Base-by-base conservation (phyloP, 2,113 vertebrate species). In the Ceuthmochares aereus region DNA sequence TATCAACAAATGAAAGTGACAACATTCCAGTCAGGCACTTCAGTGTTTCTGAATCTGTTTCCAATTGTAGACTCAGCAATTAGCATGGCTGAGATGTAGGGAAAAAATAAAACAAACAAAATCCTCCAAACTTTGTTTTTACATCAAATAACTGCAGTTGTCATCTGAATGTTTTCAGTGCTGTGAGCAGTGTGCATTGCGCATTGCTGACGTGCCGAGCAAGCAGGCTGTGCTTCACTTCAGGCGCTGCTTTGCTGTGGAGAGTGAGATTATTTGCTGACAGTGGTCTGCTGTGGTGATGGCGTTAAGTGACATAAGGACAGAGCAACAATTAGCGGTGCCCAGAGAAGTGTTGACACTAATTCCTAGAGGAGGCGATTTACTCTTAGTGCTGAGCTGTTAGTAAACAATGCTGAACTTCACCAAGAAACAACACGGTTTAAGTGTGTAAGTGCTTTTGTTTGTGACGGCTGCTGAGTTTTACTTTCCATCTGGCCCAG, bases 401-500 rank as follows among this genome's bases (percentile, higher is more conserved):
- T 96, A 96, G 43, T 90, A 96, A 97, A 96, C 87, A 95, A 74
- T 60, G 45, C 58, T 74, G 56, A 92, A 84, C 68, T 95, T 83
- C 68, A 68, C 56, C 42, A 7, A 80, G 59, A 56, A 94, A 56
- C 87, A 93, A 18, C 64, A 60, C 85, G 79, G 77, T 69, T 94
- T 90, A 60, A 76, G 51, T 22, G 49, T 25, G 37, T 47, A 96
- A 91, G 90, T 96, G 87, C 64, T 87, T 95, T 95, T 96, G 63
- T 95, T 96, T 27, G 4, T 6, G 7, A 80, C 42, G n/a, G 70
- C 79, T 96, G 98, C 97, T 99, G 98, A 99, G 97, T 97, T 98
- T 98, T 98, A 95, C 97, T 98, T 98, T 98, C 98, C 98, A 98
- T 98, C 98, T 99, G 98, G 98, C 91, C 91, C 91, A 81, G 96